phyloP scores from a whole-genome alignment of 2,797 vertebrate genomes.

The Denticeps clupeoides region DNA sequence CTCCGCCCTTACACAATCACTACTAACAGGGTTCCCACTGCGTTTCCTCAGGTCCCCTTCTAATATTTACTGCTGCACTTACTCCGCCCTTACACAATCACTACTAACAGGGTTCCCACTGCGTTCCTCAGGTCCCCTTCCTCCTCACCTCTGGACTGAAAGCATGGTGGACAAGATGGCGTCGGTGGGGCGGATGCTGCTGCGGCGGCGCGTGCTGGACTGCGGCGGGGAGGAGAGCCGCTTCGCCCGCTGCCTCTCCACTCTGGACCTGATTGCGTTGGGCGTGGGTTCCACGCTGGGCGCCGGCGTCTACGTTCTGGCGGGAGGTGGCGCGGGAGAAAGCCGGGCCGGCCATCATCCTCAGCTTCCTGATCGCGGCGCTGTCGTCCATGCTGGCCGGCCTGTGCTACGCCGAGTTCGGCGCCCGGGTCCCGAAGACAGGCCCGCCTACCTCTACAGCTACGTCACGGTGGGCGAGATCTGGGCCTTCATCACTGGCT shows the following conservation, averaged over 20 bases:
- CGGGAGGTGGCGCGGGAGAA: conserved; percentile 85
- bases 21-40: conserved; percentile 3
- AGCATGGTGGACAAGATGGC: conserved; percentile 46
- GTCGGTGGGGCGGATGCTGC: conserved; percentile 62
- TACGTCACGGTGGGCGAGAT: conserved; percentile 94
- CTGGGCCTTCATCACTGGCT: conserved; percentile 94
- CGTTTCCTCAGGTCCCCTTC: background rate
- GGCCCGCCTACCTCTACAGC: conserved; percentile 96
- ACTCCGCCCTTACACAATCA: background rate
- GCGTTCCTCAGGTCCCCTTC: background rate
- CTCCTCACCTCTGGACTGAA: background rate
- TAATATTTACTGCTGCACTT: too few relatives aligned
- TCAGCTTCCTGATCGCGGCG: too few relatives aligned
- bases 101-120: background rate
- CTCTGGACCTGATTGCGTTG: conserved; percentile 80
- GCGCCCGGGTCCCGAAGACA: conserved; percentile 85
- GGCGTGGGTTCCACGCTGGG: conserved; percentile 89
- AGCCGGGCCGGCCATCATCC: conserved; percentile 86
- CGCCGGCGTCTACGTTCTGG: conserved; percentile 85
- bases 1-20: conserved; percentile 6
- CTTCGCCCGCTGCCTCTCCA: conserved; percentile 84
- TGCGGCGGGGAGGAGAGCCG: conserved; percentile 57
- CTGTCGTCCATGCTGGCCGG: too few relatives aligned
- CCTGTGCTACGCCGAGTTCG: too few relatives aligned
- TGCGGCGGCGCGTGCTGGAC: conserved; percentile 72